These are phyloP conservation scores for Brachypterus glaber DNA, from an alignment of 2,888 invertebrate genomes.

Conservation along the genomic window DNA sequence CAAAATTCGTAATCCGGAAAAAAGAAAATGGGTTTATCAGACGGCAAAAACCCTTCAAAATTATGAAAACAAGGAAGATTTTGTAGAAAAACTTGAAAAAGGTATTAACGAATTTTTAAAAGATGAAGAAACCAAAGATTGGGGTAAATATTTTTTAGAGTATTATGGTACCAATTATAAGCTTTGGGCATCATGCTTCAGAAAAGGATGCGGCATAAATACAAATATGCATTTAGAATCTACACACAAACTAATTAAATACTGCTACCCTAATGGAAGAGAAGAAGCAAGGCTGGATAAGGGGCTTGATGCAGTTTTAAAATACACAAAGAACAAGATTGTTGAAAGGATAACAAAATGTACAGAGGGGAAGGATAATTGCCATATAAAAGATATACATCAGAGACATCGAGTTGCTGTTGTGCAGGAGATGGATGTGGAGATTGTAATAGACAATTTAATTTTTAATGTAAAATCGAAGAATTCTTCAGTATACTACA, in stretches of 20 bases:
- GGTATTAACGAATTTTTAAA: not conserved
- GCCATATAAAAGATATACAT: not conserved
- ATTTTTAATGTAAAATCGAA: not conserved
- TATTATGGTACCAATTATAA: conserved; percentile 1
- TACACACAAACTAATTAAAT: not conserved
- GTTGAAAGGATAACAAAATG: not conserved
- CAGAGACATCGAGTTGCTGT: not conserved
- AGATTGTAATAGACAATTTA: not conserved
- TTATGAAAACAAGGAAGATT: not conserved
- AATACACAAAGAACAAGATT: not conserved
- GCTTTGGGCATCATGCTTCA: conserved; percentile 1
- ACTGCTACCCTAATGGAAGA: not conserved
- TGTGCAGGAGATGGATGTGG: not conserved
- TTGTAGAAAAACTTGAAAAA: not conserved
- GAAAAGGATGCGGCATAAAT: conserved; percentile 1
- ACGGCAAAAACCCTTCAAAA: not conserved
- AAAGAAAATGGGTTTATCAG: conserved; percentile 1
- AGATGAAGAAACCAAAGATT: not conserved
- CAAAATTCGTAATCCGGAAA: not conserved
- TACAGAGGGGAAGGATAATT: conserved; percentile 1
- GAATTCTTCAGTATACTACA: not conserved
- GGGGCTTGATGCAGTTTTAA: conserved; percentile 1
- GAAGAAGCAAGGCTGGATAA: not conserved
- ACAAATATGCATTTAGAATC: conserved; percentile 1
- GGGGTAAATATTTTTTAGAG: not conserved